A percentile compares a stretch with the other conserved stretches of the same genome.
phyloP scores from a whole-genome alignment of 2,888 invertebrate species.

The Hipparchia semele region DNA sequence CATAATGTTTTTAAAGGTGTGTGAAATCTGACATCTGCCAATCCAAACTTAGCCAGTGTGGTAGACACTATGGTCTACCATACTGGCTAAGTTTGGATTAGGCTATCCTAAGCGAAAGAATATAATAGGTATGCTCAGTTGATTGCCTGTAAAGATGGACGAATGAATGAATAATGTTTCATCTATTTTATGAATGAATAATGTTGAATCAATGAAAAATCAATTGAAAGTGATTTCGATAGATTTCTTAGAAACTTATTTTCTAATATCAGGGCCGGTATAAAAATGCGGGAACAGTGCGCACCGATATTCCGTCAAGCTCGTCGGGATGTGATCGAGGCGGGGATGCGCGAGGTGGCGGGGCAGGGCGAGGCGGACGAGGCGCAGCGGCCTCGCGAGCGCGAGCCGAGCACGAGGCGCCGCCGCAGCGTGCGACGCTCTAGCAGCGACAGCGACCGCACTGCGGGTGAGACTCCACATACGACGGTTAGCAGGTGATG shows the following conservation, averaged over 20 bases:
- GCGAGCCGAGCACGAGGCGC: constrained; percentile 22
- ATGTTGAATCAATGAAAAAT: too few species aligned
- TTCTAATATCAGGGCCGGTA: constrained; percentile 85
- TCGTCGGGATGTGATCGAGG: constrained; percentile 86
- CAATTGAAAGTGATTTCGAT: too few species aligned
- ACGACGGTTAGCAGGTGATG: constrained; percentile 36
- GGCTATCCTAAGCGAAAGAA: too few species aligned
- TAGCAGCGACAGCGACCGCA: constrained; percentile 52
- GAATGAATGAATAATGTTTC: too few species aligned
- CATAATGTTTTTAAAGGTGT: too few species aligned
- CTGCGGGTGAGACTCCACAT: constrained; percentile 44
- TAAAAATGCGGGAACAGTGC: constrained; percentile 95
- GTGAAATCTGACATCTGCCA: too few species aligned
- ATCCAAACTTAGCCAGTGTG: too few species aligned
- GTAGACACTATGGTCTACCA: too few species aligned
- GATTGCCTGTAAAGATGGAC: too few species aligned
- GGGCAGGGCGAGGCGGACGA: constrained; percentile 51
- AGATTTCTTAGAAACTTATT: background rate
- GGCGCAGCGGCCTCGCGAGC: constrained; percentile 21
- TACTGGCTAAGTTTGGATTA: too few species aligned
- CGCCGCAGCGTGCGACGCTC: constrained; percentile 41
- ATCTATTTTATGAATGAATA: too few species aligned
- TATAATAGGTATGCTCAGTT: too few species aligned
- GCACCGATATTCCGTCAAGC: constrained; percentile 90
- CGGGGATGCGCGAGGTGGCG: constrained; percentile 78